Conservation (phyloP, 2,797 vertebrate species). For the Ispidina picta region DNA sequence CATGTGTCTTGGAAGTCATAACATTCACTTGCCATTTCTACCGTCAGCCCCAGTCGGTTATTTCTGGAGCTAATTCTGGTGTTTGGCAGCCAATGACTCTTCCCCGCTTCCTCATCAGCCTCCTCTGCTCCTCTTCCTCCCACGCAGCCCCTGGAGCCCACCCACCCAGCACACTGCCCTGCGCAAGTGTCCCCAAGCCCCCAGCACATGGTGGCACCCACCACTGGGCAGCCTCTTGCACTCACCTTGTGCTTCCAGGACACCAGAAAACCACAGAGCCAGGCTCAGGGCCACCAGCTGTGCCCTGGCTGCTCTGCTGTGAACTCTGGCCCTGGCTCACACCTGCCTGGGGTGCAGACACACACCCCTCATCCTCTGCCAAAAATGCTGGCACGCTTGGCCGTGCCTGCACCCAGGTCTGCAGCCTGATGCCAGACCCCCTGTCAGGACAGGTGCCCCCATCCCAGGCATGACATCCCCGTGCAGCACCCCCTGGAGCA, state of each 20-base stretch:
- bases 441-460: neutral
- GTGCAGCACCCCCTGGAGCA: rapidly evolving
- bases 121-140: neutral
- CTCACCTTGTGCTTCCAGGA: rapidly evolving
- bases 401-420: neutral
- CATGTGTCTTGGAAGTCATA: constrained; percentile 26
- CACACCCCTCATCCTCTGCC: rapidly evolving
- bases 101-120: constrained; percentile 42
- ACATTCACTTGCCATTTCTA: constrained; percentile 34
- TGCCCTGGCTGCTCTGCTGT: neutral
- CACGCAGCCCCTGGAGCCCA: neutral
- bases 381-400: rapidly evolving
- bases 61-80: constrained; percentile 60
- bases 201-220: neutral
- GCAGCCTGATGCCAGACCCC: neutral
- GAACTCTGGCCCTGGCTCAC: neutral
- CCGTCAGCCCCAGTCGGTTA: constrained; percentile 50
- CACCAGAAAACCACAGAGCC: neutral
- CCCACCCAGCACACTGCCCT: neutral
- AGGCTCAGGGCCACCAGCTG: rapidly evolving
- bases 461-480: neutral
- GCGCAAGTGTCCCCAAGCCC: neutral
- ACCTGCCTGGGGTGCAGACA: rapidly evolving
- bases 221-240: rapidly evolving
- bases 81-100: constrained; percentile 63